These are phyloP conservation scores for Dione vanillae DNA, from an alignment of 2,888 invertebrate genomes.

Conservation along the genomic window DNA sequence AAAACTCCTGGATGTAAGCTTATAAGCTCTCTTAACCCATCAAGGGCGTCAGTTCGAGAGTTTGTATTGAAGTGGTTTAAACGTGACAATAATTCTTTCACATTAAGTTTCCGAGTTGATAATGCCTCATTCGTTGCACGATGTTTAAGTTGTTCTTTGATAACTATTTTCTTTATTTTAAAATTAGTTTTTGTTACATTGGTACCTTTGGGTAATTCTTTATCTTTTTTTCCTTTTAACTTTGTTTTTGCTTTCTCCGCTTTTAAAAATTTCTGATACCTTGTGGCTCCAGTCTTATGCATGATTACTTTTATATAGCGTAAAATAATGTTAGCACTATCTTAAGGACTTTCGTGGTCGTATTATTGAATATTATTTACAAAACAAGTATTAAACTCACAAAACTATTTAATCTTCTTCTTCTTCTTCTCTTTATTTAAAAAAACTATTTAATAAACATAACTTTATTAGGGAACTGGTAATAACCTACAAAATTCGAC, in stretches of 20 bases:
- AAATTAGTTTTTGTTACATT: constrained; percentile 96
- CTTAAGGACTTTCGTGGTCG: no score
- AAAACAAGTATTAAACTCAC: not conserved
- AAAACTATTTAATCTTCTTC: no score
- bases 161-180: constrained; percentile 93
- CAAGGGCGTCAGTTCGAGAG: constrained; percentile 86
- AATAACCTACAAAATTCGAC: not conserved
- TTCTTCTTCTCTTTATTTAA: no score
- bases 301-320: constrained; percentile 52
- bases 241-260: constrained; percentile 95
- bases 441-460: no score
- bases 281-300: constrained; percentile 79
- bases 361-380: not conserved
- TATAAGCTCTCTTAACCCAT: constrained; percentile 84
- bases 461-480: no score
- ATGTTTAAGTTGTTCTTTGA: constrained; percentile 89
- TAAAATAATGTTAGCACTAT: not conserved
- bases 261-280: constrained; percentile 90
- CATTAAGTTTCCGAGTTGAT: constrained; percentile 87
- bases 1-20: constrained; percentile 66
- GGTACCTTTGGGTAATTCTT: constrained; percentile 92
- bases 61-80: constrained; percentile 90
- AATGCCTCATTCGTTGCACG: constrained; percentile 82
- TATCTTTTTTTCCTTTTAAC: constrained; percentile 92
- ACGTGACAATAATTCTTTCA: constrained; percentile 88